phyloP scores from a whole-genome alignment of 2,113 vertebrate species.

The Strix uralensis region DNA sequence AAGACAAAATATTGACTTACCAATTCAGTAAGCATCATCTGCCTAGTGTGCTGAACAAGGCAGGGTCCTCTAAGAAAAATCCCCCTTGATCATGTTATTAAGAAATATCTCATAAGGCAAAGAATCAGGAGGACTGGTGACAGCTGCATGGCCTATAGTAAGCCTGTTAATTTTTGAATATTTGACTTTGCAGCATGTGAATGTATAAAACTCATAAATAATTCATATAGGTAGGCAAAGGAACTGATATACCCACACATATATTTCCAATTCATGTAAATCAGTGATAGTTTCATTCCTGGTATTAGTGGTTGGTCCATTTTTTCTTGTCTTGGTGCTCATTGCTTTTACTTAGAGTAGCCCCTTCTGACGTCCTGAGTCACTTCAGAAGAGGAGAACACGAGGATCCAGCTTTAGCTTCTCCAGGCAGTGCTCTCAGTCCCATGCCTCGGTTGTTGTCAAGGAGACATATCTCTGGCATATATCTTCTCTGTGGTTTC shows the following conservation, averaged over 20 bases:
- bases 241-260: background rate
- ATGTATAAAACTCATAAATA: background rate
- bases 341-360: background rate
- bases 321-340: background rate
- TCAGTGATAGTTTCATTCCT: background rate
- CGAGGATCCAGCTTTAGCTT: constrained; percentile 12
- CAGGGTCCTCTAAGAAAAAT: background rate
- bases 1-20: constrained; percentile 42
- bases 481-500: constrained; percentile 37
- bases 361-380: background rate
- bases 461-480: constrained; percentile 62
- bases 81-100: background rate
- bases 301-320: background rate
- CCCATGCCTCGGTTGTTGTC: constrained; percentile 31
- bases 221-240: background rate
- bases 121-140: background rate
- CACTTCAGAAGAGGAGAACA: background rate
- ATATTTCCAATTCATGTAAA: background rate
- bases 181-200: background rate
- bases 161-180: background rate
- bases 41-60: background rate
- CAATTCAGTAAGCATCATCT: background rate
- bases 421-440: background rate
- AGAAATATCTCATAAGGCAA: background rate
- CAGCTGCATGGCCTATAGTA: background rate